Evolutionary conservation across 2,888 invertebrate species (phyloP).

Genomic region (Temnothorax unifasciatus): DNA sequence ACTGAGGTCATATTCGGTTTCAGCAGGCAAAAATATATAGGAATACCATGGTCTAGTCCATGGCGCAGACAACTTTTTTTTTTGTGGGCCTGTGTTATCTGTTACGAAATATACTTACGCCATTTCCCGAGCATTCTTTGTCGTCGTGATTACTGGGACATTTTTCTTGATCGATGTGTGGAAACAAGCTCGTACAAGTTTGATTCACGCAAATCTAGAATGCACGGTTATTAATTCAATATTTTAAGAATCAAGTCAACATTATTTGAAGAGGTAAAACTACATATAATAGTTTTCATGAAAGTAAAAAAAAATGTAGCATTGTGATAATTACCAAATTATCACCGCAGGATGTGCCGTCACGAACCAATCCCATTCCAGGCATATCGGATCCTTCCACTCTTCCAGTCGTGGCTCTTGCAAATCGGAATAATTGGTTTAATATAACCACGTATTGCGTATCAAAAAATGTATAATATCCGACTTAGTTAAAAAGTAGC

Average conservation of each 20-base stretch:
- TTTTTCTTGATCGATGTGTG: constrained; percentile 93
- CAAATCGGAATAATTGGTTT: constrained; percentile 24
- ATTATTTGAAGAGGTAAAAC: neutral
- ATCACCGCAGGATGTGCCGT: constrained; percentile 97
- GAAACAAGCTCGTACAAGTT: constrained; percentile 95
- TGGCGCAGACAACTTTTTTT: too few relatives aligned
- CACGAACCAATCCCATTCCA: constrained; percentile 95
- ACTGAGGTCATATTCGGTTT: too few relatives aligned
- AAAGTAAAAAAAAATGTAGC: neutral
- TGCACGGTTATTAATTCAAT: neutral
- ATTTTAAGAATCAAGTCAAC: neutral
- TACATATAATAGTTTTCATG: neutral
- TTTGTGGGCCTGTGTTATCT: too few relatives aligned
- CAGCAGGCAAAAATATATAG: too few relatives aligned
- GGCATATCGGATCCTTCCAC: constrained; percentile 90
- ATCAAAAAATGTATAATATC: neutral
- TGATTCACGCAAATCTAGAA: constrained; percentile 95
- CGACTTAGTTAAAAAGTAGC: neutral
- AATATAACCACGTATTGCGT: neutral
- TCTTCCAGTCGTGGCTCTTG: constrained; percentile 92
- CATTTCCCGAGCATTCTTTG: constrained; percentile 97
- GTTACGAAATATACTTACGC: constrained; percentile 89
- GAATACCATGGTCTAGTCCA: too few relatives aligned
- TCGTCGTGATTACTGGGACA: constrained; percentile 96
- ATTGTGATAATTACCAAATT: constrained; percentile 89